Evolutionary conservation across 30 jellyfish, hydroid and myxozoan genomes (phyloP).

Genomic region (Aurelia sp.): DNA sequence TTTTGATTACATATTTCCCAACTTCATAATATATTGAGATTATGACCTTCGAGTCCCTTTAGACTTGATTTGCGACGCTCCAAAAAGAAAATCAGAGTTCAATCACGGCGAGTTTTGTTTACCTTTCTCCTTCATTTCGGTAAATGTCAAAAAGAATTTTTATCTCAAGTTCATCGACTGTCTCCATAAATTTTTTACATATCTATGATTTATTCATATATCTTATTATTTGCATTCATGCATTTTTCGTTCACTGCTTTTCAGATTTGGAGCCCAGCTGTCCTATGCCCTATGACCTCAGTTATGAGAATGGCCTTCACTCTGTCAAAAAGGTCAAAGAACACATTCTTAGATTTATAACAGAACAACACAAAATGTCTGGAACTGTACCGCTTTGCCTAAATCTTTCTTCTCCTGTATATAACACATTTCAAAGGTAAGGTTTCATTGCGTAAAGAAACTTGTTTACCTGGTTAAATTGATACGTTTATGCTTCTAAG

Average conservation of each 20-base stretch:
- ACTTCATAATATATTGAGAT: no score
- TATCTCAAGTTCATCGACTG: no score
- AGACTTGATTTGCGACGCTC: no score
- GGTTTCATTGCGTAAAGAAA: background rate
- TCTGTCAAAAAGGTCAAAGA: constrained; percentile 90
- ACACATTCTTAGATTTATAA: constrained; percentile 74
- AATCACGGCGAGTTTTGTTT: no score
- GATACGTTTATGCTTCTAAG: background rate
- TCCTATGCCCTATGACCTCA: constrained; percentile 82
- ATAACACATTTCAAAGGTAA: constrained; percentile 89
- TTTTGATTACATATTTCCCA: no score
- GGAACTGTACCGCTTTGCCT: constrained; percentile 95
- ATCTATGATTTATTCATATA: no score
- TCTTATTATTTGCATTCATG: background rate
- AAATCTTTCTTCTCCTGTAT: constrained; percentile 94
- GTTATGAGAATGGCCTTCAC: constrained; percentile 85
- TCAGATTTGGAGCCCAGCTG: constrained; percentile 89
- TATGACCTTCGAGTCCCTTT: no score
- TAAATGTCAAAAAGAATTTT: no score
- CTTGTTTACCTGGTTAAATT: background rate
- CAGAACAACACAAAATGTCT: constrained; percentile 78
- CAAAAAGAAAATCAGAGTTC: no score
- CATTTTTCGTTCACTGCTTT: background rate
- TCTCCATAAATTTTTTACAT: no score
- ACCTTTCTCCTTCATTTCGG: no score